Conservation (phyloP, 2,113 vertebrate genomes). For the Chitala chitala region DNA sequence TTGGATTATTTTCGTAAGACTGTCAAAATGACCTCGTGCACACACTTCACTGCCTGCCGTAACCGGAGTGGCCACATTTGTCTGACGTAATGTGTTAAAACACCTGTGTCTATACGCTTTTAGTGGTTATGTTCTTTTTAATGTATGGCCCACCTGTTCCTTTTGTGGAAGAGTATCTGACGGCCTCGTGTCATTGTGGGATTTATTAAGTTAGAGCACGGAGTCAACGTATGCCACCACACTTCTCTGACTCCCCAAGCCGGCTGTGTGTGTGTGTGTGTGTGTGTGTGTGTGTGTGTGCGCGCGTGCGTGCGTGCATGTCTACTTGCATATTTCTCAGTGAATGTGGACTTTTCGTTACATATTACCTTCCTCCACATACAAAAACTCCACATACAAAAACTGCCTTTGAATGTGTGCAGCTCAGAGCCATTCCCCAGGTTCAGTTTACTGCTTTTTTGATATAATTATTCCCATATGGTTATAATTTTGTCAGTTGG, state of each 20-base stretch:
- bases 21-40: conserved; percentile 9
- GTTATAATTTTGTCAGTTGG: background rate
- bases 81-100: background rate
- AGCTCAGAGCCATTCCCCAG: no score
- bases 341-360: background rate
- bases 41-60: background rate
- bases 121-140: background rate
- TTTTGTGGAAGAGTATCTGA: no score
- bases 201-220: no score
- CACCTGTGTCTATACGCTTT: background rate
- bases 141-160: background rate
- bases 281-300: no score
- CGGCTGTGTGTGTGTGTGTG: no score
- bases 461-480: background rate
- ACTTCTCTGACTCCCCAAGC: no score
- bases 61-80: conserved; percentile 1
- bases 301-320: background rate
- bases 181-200: no score
- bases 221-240: no score
- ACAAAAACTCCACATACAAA: no score
- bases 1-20: conserved; percentile 18
- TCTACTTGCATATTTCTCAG: background rate
- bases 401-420: no score
- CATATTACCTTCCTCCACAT: no score
- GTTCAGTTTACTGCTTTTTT: no score